Evolutionary conservation across 2,797 vertebrate genomes (phyloP).

Genomic region (Thaleichthys pacificus): DNA sequence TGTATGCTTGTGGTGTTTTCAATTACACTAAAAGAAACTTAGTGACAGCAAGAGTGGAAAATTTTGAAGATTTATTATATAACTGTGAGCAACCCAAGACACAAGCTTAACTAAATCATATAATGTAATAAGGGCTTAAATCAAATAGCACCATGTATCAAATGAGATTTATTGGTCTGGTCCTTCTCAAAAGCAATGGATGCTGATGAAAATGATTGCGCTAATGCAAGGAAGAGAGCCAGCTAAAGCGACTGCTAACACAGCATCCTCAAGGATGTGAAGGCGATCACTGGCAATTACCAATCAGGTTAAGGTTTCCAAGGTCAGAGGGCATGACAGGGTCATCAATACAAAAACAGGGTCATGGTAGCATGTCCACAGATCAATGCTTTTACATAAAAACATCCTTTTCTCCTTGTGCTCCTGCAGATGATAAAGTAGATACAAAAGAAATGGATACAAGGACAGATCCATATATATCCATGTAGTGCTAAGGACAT

Average conservation of each 20-base stretch:
- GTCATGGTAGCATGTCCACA: slow-evolving; percentile 65
- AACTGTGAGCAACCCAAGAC: slow-evolving; percentile 57
- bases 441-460: too few relatives aligned
- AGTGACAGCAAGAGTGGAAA: slow-evolving; percentile 50
- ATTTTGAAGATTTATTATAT: slow-evolving; percentile 63
- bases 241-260: slow-evolving; percentile 38
- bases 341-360: slow-evolving; percentile 68
- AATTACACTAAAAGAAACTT: slow-evolving; percentile 62
- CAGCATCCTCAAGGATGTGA: slow-evolving; percentile 44
- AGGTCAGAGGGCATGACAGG: slow-evolving; percentile 58
- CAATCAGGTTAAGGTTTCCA: slow-evolving; percentile 56
- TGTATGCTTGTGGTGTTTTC: slow-evolving; percentile 39
- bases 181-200: slow-evolving; percentile 57
- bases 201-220: slow-evolving; percentile 67
- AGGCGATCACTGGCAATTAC: slow-evolving; percentile 48
- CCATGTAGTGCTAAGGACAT: slow-evolving; percentile 19
- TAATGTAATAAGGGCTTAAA: slow-evolving; percentile 72
- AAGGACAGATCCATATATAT: too few relatives aligned
- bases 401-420: slow-evolving; percentile 53
- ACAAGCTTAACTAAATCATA: slow-evolving; percentile 69
- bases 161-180: slow-evolving; percentile 71
- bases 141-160: slow-evolving; percentile 70
- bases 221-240: slow-evolving; percentile 48
- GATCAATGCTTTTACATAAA: slow-evolving; percentile 69
- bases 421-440: slow-evolving; percentile 12